These are phyloP conservation scores for Rhadina sibilatrix DNA, from an alignment of 2,113 vertebrate species.

Conservation along the genomic window DNA sequence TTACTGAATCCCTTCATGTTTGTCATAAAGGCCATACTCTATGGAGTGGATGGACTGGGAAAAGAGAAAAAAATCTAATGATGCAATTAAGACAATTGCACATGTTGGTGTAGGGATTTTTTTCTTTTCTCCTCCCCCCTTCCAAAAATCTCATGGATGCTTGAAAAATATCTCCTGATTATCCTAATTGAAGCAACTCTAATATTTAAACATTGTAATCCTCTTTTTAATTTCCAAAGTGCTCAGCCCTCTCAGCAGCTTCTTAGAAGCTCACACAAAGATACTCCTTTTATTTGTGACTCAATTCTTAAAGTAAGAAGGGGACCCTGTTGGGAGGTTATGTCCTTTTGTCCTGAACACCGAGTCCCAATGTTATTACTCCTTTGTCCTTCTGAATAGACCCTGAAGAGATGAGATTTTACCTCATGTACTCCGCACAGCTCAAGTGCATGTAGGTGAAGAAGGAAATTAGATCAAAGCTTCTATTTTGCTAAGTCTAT, in stretches of 20 bases:
- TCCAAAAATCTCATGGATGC: neutral
- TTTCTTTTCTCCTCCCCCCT: accelerated
- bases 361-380: neutral
- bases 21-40: neutral
- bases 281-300: neutral
- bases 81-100: neutral
- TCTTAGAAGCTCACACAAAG: neutral
- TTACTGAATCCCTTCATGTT: neutral
- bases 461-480: neutral
- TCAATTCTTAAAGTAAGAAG: neutral
- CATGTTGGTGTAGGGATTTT: neutral
- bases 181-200: neutral
- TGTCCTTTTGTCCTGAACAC: neutral
- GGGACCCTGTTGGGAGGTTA: neutral
- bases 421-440: neutral
- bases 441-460: neutral
- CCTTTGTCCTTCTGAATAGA: neutral
- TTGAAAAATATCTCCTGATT: neutral
- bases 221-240: neutral
- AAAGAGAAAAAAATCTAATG: neutral
- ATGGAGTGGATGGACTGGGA: neutral
- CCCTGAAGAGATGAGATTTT: neutral
- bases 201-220: neutral
- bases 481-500: neutral
- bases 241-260: neutral